Conservation (phyloP, 2,797 vertebrate genomes). For the Prionace glauca region DNA sequence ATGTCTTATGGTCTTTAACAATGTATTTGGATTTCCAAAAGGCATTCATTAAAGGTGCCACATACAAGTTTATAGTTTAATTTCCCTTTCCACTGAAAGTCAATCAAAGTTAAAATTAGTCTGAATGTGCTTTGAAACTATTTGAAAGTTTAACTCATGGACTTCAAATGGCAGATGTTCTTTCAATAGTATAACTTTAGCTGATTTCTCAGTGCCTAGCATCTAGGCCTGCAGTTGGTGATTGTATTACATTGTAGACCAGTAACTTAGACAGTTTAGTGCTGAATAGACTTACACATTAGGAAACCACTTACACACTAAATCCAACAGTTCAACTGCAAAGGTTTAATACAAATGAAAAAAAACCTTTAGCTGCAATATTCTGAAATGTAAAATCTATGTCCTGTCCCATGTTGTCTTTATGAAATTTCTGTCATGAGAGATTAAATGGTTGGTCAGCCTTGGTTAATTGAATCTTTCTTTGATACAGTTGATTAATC, state of each 20-base stretch:
- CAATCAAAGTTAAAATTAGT: not conserved
- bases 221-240: not conserved
- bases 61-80: not conserved
- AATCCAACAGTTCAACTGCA: not conserved
- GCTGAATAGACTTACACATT: not conserved
- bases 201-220: not conserved
- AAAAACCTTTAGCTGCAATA: not conserved
- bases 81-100: not conserved
- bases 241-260: not conserved
- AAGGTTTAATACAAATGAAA: not conserved
- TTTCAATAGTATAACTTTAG: not conserved
- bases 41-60: no score
- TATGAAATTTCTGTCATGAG: constrained; percentile 17
- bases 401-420: not conserved
- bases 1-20: no score
- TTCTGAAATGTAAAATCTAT: not conserved
- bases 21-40: no score
- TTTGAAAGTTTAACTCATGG: constrained; percentile 8
- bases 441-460: constrained; percentile 34
- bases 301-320: not conserved
- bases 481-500: constrained; percentile 34
- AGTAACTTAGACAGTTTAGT: not conserved
- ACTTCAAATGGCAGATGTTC: not conserved
- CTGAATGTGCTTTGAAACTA: not conserved
- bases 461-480: constrained; percentile 35